Percentiles rank a stretch among this genome's conserved stretches.
These are phyloP conservation scores for Polypedilum pembai DNA, from an alignment of 1,140 invertebrate species.

Conservation along the genomic window DNA sequence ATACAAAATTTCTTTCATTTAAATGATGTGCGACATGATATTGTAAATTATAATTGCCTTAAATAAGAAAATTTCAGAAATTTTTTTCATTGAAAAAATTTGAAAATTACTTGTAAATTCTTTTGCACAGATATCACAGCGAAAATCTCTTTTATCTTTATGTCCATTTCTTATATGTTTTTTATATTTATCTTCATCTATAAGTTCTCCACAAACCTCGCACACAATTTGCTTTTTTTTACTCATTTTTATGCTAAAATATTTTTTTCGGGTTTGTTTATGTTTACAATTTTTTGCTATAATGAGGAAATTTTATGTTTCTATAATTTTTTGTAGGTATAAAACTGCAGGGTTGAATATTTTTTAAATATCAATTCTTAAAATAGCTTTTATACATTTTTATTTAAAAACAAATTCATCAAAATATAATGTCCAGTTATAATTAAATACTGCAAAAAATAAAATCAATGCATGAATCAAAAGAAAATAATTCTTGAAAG, in stretches of 20 bases:
- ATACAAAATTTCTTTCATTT: not conserved
- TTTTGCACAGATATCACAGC: not conserved
- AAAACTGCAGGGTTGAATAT: too few species aligned
- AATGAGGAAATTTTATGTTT: too few species aligned
- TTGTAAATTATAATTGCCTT: not conserved
- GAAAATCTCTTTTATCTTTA: not conserved
- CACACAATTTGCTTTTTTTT: not conserved
- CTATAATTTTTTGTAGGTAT: not conserved
- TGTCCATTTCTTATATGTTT: not conserved
- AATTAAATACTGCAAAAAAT: too few species aligned
- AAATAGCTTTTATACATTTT: too few species aligned
- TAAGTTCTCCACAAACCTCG: not conserved
- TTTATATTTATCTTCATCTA: not conserved
- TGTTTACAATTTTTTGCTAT: not conserved
- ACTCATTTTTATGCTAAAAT: not conserved
- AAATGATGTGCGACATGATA: not conserved
- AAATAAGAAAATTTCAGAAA: not conserved
- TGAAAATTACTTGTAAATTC: not conserved
- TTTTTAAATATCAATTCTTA: too few species aligned
- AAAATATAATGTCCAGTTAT: too few species aligned
- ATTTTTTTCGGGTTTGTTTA: slow-evolving; percentile 4
- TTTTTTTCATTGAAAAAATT: not conserved
- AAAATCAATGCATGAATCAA: too few species aligned
- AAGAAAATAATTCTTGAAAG: too few species aligned
- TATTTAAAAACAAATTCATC: too few species aligned